Evolutionary conservation across 1,140 invertebrate genomes (phyloP), one percentile per base, ranked within the genome.

Genomic region (Aricia agestis): DNA sequence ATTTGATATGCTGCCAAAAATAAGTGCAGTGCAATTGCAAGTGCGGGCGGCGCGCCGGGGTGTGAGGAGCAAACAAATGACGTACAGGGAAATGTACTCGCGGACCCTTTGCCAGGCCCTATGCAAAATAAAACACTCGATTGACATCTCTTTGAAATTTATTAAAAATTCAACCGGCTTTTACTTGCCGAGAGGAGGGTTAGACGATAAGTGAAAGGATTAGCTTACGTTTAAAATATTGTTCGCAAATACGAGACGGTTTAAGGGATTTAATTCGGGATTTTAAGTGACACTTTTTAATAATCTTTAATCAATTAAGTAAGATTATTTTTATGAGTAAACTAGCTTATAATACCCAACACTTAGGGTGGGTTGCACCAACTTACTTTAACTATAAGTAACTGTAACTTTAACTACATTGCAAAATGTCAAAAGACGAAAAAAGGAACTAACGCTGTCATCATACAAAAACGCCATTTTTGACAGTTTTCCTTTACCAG

Each of bases 1-100:
- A 89, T 89, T 86, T 88, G 84, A 88, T 86, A 87, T 86, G 82
- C 84, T 89, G 87, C 84, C 84, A 87, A 83, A 82, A 84, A 84
- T 87, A 85, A 91, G 84, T 89, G 89, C 86, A 90, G 72, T 76
- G 72, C 69, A 72, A 73, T 74, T 82, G 85, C 81, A 84, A 74
- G 74, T 36, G 36, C 36, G 36, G 36, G 36, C 36, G 36, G 6
- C 36, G 36, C 45, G 70, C 66, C 74, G 72, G 77, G 76, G 76
- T 75, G 78, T 67, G 68, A 75, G 81, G 77, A 74, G 79, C 80
- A 88, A 91, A 92, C 90, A 92, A 92, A 92, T 91, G 90, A 91
- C 87, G 82, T 87, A 92, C 90, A 92, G 71, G 80, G 87, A 92
- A 92, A 92, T 87, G 85, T 92, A 92, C 92, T 92, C 85, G 89